Evolutionary conservation across 2,113 vertebrate genomes (phyloP), one percentile per base, ranked within the genome.

Genomic region (Prinia subflava): DNA sequence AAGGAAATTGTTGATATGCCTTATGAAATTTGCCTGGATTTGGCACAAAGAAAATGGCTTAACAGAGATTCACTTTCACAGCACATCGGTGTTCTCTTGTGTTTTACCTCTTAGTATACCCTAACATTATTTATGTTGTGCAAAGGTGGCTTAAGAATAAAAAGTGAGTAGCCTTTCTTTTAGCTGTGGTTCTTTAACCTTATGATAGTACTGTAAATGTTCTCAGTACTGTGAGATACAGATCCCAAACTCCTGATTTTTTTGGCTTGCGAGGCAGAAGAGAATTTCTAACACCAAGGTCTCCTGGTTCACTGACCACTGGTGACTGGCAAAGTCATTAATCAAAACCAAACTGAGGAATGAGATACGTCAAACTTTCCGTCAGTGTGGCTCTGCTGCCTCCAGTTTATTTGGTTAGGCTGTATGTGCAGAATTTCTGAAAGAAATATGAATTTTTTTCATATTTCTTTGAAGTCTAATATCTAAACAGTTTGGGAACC

Each of bases 1-100:
- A 88, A 92, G 82, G 82, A 94, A 94, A 85, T 90, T 95, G 47
- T 89, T 59, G 87, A 50, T 97, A 95, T 97, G 94, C 91, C 23
- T 83, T 89, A 59, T 28, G 52, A 81, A 95, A 89, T 81, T 62
- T 47, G 9, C 70, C 64, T 91, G 47, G 10, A 39, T 94, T 97
- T 97, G 94, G 73, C 88, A 92, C 79, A 85, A 85, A 80, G 76
- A 42, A 92, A 87, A 41, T 20, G 57, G 39, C 85, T 96, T 83
- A 95, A 67, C 50, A 69, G 30, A 68, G 78, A 64, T 92, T 46
- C 83, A 24, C 28, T 96, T 97, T 91, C 21, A 13, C 20, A 89
- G 83, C 68, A 91, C 80, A 92, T 96, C 74, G 84, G 39, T 94
- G 78, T 74, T 95, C 15, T 55, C 89, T 93, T 97, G 86, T 97